A percentile compares a stretch with the other conserved stretches of the same genome.
phyloP scores from a whole-genome alignment of 2,113 vertebrate genomes.

The Pontoporia blainvillei region DNA sequence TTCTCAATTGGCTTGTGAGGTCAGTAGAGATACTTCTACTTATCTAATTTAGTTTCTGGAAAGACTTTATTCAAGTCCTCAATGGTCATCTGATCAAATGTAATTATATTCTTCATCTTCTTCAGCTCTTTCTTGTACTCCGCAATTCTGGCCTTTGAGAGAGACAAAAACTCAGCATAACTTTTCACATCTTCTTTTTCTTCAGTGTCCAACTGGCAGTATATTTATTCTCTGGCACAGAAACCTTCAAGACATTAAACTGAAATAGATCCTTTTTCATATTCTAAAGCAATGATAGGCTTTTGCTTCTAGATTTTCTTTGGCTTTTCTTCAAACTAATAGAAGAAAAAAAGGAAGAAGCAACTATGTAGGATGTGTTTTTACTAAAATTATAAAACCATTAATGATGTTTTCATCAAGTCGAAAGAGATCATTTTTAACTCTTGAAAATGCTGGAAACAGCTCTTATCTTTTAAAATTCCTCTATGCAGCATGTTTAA shows the following conservation, averaged over 20 bases:
- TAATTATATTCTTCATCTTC: constrained; percentile 90
- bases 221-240: constrained; percentile 88
- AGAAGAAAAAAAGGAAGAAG: not conserved
- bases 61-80: constrained; percentile 88
- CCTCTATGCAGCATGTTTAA: not conserved
- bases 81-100: constrained; percentile 94
- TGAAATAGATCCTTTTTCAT: constrained; percentile 48
- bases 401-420: not conserved
- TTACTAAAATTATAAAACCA: not conserved
- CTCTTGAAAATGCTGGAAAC: not conserved
- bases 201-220: constrained; percentile 82
- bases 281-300: not conserved
- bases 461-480: not conserved
- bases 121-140: constrained; percentile 87
- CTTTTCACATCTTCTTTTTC: constrained; percentile 84
- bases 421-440: not conserved
- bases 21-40: constrained; percentile 93
- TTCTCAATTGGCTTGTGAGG: constrained; percentile 90
- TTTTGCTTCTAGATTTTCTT: not conserved
- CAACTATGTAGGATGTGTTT: not conserved
- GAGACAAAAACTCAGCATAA: constrained; percentile 79
- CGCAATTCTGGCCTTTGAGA: constrained; percentile 83
- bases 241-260: constrained; percentile 87
- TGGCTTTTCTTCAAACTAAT: not conserved
- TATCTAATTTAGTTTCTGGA: constrained; percentile 92